Evolutionary conservation across 2,888 invertebrate genomes (phyloP).

Genomic region (Bhutanitis thaidina): DNA sequence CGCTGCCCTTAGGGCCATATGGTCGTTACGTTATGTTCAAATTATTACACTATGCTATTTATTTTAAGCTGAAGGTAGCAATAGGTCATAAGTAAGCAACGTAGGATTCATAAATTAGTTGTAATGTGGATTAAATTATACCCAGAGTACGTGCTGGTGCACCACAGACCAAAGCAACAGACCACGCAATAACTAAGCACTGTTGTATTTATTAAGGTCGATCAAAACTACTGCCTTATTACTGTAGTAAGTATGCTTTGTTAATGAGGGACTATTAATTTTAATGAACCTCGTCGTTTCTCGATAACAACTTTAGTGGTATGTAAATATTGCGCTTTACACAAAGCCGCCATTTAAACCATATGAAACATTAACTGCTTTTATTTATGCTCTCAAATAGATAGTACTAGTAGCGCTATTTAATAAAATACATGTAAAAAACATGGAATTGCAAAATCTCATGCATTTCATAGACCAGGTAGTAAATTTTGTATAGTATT

Average conservation of each 20-base stretch:
- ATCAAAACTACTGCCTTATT: conserved; percentile 28
- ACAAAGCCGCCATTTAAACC: neutral
- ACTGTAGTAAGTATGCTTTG: conserved; percentile 18
- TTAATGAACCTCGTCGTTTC: conserved; percentile 14
- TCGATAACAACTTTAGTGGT: conserved; percentile 7
- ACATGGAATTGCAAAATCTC: no score
- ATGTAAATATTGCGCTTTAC: conserved; percentile 6
- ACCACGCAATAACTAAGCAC: conserved; percentile 23
- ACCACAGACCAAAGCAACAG: conserved; percentile 25
- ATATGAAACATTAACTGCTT: no score
- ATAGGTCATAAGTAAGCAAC: neutral
- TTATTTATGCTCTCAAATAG: no score
- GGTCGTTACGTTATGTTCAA: no score
- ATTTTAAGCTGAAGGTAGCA: neutral
- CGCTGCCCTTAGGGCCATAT: no score
- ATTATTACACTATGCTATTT: neutral
- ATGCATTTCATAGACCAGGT: no score
- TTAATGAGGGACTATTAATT: conserved; percentile 19
- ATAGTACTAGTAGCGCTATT: no score
- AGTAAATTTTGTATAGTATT: no score
- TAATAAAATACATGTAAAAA: no score
- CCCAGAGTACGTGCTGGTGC: conserved; percentile 25
- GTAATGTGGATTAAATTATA: conserved; percentile 33
- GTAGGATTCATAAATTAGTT: conserved; percentile 17
- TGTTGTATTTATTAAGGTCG: conserved; percentile 30